Conservation (phyloP, 1,140 invertebrate genomes). For the Elysia chlorotica region DNA sequence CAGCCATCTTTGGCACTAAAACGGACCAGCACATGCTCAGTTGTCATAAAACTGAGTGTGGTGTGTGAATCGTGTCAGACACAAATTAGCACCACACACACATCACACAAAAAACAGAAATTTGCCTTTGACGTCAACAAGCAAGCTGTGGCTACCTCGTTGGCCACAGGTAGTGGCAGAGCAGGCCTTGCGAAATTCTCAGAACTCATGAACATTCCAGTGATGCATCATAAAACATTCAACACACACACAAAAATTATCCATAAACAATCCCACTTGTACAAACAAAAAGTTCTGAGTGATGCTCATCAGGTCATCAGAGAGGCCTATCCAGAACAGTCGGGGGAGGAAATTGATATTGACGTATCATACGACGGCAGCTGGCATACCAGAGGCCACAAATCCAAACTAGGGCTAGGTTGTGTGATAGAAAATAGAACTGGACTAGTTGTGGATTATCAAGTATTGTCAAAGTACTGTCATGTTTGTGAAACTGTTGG, state of each 20-base stretch:
- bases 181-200: background rate
- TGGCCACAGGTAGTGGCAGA: background rate
- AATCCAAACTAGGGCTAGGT: background rate
- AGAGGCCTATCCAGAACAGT: background rate
- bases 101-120: no score
- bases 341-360: background rate
- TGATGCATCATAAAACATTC: background rate
- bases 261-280: background rate
- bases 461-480: background rate
- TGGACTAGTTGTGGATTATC: background rate
- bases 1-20: no score
- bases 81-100: no score
- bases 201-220: background rate
- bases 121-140: background rate
- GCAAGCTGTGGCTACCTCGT: background rate
- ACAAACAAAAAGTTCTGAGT: background rate
- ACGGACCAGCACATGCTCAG: no score
- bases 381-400: background rate
- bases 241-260: background rate
- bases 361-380: background rate
- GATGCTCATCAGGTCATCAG: background rate
- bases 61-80: no score
- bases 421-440: background rate
- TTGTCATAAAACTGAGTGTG: no score
- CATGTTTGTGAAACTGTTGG: background rate